Conservation (phyloP, 2,797 vertebrate species). For the Phaenicophaeus curvirostris region DNA sequence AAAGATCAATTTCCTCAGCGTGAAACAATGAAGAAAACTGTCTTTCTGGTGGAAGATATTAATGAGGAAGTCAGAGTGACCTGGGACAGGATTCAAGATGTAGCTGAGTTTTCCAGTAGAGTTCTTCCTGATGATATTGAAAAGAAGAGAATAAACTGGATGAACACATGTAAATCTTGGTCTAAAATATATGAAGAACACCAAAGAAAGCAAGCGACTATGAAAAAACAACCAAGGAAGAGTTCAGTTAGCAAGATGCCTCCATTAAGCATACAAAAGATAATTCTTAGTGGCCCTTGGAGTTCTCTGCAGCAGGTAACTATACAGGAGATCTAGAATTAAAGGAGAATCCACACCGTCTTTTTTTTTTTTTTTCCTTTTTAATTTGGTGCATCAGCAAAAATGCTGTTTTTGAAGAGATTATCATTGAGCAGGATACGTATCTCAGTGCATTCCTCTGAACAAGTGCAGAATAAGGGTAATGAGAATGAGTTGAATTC, state of each 20-base stretch:
- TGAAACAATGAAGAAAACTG: conserved; percentile 13
- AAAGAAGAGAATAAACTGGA: conserved; percentile 86
- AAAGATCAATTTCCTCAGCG: neutral
- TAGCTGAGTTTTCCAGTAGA: neutral
- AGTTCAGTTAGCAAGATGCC: conserved; percentile 45
- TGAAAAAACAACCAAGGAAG: conserved; percentile 63
- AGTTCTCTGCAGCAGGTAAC: conserved; percentile 85
- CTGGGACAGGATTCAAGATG: neutral
- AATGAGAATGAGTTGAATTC: neutral
- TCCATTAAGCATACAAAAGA: conserved; percentile 75
- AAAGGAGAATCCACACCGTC: neutral
- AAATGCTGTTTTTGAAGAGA: neutral
- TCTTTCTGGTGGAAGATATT: neutral
- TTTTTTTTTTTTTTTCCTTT: neutral
- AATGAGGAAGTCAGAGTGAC: neutral
- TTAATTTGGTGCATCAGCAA: neutral
- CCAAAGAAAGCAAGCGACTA: conserved; percentile 71
- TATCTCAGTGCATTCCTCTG: neutral
- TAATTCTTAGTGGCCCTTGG: conserved; percentile 80
- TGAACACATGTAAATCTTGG: conserved; percentile 85
- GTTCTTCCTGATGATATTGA: conserved; percentile 76
- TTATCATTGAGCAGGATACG: neutral
- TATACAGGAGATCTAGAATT: neutral
- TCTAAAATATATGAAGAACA: conserved; percentile 80
- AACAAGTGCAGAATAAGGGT: neutral